Conservation (phyloP, 2,113 vertebrate genomes). For the Microcebus ravelobensis region DNA sequence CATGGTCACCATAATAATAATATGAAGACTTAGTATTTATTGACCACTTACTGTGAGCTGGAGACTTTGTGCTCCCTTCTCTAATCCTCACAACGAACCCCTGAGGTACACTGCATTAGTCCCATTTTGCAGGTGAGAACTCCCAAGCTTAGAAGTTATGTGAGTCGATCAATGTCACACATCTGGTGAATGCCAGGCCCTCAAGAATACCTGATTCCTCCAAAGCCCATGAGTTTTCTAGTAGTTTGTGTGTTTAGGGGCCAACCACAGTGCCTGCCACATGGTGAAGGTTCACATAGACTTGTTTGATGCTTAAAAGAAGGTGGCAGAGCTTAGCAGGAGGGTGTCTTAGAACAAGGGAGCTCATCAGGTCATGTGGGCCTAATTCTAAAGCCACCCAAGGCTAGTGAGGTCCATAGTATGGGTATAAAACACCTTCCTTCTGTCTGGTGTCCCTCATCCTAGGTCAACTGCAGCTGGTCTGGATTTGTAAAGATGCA, state of each 20-base stretch:
- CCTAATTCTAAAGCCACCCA: not conserved
- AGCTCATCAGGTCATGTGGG: not conserved
- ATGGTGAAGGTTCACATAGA: not conserved
- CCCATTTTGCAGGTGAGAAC: not conserved
- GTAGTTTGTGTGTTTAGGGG: not conserved
- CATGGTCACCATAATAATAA: not conserved
- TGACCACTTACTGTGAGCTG: not conserved
- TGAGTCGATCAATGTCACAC: not conserved
- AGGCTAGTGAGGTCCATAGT: not conserved
- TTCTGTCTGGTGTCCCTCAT: too few relatives aligned
- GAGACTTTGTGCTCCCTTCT: not conserved
- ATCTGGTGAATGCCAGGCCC: not conserved
- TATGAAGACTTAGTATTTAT: not conserved
- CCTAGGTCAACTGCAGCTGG: too few relatives aligned
- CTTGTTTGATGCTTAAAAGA: not conserved
- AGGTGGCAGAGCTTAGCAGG: not conserved
- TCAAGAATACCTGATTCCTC: not conserved
- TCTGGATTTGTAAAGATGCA: too few relatives aligned
- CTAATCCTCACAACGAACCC: not conserved
- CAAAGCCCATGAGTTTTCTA: not conserved
- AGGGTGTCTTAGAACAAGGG: not conserved
- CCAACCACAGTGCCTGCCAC: not conserved
- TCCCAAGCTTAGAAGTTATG: not conserved
- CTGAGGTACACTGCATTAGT: not conserved
- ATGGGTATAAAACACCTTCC: not conserved